phyloP scores from a whole-genome alignment of 2,797 vertebrate genomes.

The Poliocrania exsul region DNA sequence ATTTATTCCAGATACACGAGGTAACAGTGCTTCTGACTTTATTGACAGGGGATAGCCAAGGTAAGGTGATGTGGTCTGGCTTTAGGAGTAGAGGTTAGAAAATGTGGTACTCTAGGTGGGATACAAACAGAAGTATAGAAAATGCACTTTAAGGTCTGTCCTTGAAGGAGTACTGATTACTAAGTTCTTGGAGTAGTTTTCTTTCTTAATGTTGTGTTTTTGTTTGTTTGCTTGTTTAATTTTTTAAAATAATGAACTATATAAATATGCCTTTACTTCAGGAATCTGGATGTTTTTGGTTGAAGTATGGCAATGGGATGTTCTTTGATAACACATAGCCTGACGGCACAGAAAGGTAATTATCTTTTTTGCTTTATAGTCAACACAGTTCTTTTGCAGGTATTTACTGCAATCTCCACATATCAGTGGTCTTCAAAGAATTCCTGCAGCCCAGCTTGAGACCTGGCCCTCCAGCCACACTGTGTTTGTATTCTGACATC shows the following conservation, averaged over 20 bases:
- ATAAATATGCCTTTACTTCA: background rate
- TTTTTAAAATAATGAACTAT: background rate
- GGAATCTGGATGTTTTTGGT: background rate
- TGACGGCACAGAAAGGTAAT: background rate
- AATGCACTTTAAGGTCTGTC: background rate
- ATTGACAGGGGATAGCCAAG: background rate
- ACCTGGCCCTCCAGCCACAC: background rate
- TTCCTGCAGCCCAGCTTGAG: background rate
- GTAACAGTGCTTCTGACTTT: background rate
- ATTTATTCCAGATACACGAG: background rate
- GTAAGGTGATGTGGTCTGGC: background rate
- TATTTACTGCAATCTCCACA: background rate
- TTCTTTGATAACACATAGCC: background rate
- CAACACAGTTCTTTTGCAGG: fast-evolving
- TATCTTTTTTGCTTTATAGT: background rate
- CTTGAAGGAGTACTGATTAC: background rate
- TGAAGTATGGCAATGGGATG: background rate
- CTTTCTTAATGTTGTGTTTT: background rate
- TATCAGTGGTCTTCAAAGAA: background rate
- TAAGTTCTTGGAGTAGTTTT: background rate
- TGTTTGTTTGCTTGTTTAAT: no score
- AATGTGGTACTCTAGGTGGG: background rate
- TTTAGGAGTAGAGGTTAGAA: background rate
- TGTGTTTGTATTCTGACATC: background rate
- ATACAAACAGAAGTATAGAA: background rate